Evolutionary conservation across 2,888 invertebrate genomes (phyloP), one percentile per base, ranked within the genome.

Genomic region (Limenitis camilla): DNA sequence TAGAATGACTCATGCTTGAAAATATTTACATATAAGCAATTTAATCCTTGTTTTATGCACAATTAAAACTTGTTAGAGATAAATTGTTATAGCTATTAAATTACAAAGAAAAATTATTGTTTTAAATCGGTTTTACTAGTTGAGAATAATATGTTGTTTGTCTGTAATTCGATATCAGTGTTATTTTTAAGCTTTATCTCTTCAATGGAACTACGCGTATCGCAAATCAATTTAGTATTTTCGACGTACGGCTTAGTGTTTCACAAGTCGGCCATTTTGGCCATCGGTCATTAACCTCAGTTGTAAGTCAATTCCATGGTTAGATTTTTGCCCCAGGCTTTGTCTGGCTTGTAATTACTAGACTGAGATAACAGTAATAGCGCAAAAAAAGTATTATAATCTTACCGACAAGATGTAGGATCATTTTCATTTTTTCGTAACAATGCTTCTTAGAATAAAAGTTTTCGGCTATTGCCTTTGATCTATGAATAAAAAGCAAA

Each of bases 221-320:
- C 50, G 56, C 57, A 56, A 60, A 62, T 62, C 59, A 60, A 57
- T 60, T 61, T 55, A 51, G 54, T 45, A 49, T 58, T 61, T 58
- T 53, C 47, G 49, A 50, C 43, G 53, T 51, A 55, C 49, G 58
- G 55, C n/a, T 58, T 60, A 58, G 53, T 60, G 52, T 58, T 56
- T 59, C 50, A 61, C 63, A 51, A 52, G 65, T 62, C 68, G 61
- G 69, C 68, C 68, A 68, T 69, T 67, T 67, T 68, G 65, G 62
- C 56, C 53, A 45, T 46, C 52, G 69, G 66, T 65, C 67, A 50
- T 60, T 62, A 66, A 68, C 64, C 58, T 52, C 47, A 47, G 52
- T 62, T 61, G 64, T 63, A 67, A 69, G 69, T 69, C 68, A 66
- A 54, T 56, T 59, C 41, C 35, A 32, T n/a, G 42, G 49, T 49